phyloP scores from a whole-genome alignment of 2,888 invertebrate genomes.

The Diaperis boleti region DNA sequence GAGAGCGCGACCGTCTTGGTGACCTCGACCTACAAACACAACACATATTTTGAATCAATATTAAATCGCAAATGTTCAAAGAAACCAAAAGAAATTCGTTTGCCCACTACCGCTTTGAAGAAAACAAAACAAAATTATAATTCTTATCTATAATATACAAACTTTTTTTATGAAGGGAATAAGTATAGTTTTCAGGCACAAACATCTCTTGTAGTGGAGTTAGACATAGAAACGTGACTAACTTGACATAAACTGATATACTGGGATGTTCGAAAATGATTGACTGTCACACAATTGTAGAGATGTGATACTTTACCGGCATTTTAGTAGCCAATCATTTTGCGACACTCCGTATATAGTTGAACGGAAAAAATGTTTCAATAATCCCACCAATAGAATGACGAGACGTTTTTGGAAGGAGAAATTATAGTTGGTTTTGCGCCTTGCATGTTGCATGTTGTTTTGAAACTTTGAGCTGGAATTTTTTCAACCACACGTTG shows the following conservation, averaged over 20 bases:
- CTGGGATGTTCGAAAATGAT: slow-evolving; percentile 33
- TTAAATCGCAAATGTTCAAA: not conserved
- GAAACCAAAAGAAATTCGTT: slow-evolving; percentile 13
- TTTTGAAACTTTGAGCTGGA: slow-evolving; percentile 48
- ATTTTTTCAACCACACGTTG: slow-evolving; percentile 42
- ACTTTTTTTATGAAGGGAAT: slow-evolving; percentile 22
- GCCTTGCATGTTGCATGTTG: slow-evolving; percentile 47
- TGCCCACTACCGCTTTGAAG: slow-evolving; percentile 29
- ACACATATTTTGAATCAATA: slow-evolving; percentile 17
- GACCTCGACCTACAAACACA: slow-evolving; percentile 64
- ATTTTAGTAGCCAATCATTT: slow-evolving; percentile 24
- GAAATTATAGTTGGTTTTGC: slow-evolving; percentile 35
- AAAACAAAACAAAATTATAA: slow-evolving; percentile 23
- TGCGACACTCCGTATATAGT: slow-evolving; percentile 27
- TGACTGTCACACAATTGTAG: slow-evolving; percentile 8
- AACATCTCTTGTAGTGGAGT: slow-evolving; percentile 7
- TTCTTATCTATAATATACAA: slow-evolving; percentile 1
- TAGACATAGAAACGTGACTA: slow-evolving; percentile 18
- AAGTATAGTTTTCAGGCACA: slow-evolving; percentile 21
- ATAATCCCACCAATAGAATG: slow-evolving; percentile 35
- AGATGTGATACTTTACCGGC: slow-evolving; percentile 23
- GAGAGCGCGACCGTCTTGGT: slow-evolving; percentile 64
- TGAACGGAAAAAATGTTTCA: slow-evolving; percentile 14
- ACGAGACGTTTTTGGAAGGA: slow-evolving; percentile 27
- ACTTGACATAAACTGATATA: slow-evolving; percentile 27